phyloP scores from a whole-genome alignment of 2,888 invertebrate genomes.

The Scaptodrosophila latifasciaeformis region DNA sequence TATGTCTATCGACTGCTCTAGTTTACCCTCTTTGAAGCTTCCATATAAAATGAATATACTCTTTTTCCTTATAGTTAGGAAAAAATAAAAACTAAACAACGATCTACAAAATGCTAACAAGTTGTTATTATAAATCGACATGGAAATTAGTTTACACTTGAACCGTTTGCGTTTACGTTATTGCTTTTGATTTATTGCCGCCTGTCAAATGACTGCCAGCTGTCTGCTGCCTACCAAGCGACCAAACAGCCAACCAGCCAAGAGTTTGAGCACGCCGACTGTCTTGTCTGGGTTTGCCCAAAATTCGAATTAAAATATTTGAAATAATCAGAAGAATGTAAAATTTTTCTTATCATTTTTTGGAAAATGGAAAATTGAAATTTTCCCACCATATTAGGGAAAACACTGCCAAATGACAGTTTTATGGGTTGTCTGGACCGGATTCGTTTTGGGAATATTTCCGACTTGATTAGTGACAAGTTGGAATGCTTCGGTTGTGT shows the following conservation, averaged over 20 bases:
- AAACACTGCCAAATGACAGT: too few species aligned
- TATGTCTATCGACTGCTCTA: too few species aligned
- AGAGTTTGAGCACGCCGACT: too few species aligned
- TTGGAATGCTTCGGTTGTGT: too few species aligned
- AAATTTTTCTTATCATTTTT: neutral
- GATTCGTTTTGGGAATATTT: too few species aligned
- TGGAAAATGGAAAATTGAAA: too few species aligned
- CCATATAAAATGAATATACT: too few species aligned
- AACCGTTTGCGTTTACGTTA: slow-evolving; percentile 61
- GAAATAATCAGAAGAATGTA: neutral
- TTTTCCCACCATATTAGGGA: too few species aligned
- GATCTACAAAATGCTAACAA: slow-evolving; percentile 60
- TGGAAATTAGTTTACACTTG: slow-evolving; percentile 74
- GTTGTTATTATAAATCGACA: slow-evolving; percentile 72
- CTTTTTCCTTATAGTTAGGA: slow-evolving; percentile 33
- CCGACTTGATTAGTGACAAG: too few species aligned
- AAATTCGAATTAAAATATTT: neutral
- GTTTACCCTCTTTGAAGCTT: too few species aligned
- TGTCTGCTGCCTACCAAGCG: slow-evolving; percentile 53
- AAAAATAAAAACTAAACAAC: slow-evolving; percentile 27
- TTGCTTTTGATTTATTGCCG: slow-evolving; percentile 69
- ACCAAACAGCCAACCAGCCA: slow-evolving; percentile 13
- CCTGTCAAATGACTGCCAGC: slow-evolving; percentile 67
- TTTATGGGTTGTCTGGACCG: too few species aligned
- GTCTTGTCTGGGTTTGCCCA: too few species aligned